phyloP scores from a whole-genome alignment of 1,140 invertebrate genomes.

The Venturia canescens region DNA sequence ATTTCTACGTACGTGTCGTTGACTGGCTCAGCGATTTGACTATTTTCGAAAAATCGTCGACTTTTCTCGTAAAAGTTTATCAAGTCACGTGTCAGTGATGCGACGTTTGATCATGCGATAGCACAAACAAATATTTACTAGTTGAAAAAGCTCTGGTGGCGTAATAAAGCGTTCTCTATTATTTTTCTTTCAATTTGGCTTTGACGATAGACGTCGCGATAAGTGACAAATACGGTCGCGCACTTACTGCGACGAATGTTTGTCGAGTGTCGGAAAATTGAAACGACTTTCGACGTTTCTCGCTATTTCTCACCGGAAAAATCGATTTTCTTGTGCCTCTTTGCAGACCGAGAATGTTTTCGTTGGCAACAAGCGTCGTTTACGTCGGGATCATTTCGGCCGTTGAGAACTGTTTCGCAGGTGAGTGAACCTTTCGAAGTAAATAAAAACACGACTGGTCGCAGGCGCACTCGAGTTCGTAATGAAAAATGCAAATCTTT shows the following conservation, averaged over 20 bases:
- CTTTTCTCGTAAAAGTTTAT: not conserved
- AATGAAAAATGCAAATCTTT: too few species aligned
- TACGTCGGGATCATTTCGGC: slow-evolving; percentile 5
- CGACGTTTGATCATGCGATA: not conserved
- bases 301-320: not conserved
- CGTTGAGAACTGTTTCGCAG: not conserved
- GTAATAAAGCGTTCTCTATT: not conserved
- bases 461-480: too few species aligned
- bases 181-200: not conserved
- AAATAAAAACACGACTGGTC: too few species aligned
- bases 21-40: too few species aligned
- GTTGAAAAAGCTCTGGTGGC: not conserved
- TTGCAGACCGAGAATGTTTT: slow-evolving; percentile 27
- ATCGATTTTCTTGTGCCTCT: not conserved
- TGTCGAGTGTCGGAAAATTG: too few species aligned
- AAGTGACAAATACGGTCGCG: too few species aligned
- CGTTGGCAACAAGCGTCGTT: slow-evolving; percentile 12
- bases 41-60: not conserved
- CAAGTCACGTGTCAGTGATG: not conserved
- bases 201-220: too few species aligned
- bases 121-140: not conserved
- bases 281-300: not conserved
- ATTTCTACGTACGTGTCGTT: not conserved
- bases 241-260: too few species aligned
- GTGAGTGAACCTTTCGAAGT: slow-evolving; percentile 27